A percentile compares a stretch with the other conserved stretches of the same genome.
These are phyloP conservation scores for Turritopsis rubra DNA, from an alignment of 30 jellyfish, hydroid and myxozoan species.

Conservation along the genomic window DNA sequence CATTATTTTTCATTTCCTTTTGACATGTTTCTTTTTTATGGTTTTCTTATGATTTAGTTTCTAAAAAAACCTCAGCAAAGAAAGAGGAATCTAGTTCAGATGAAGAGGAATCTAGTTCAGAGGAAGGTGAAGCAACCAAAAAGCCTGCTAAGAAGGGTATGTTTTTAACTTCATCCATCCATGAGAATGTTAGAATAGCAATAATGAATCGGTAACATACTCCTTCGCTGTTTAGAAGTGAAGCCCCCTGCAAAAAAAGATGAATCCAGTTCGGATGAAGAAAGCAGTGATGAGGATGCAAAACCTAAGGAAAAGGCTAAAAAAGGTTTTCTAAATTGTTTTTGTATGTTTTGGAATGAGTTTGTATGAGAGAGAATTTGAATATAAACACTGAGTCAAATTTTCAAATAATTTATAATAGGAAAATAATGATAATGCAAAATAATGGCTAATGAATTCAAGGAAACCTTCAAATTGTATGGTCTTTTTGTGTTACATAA, in stretches of 20 bases:
- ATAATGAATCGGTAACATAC: too few relatives aligned
- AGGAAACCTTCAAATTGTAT: too few relatives aligned
- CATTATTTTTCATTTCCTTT: background rate
- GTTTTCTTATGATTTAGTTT: background rate
- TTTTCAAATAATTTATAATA: too few relatives aligned
- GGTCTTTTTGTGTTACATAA: too few relatives aligned
- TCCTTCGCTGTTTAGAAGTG: too few relatives aligned
- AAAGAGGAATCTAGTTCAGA: slow-evolving; percentile 5
- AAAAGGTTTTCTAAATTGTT: background rate
- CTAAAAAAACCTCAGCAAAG: background rate
- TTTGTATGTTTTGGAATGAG: background rate
- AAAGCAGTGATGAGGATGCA: slow-evolving; percentile 10
- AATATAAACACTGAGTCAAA: too few relatives aligned
- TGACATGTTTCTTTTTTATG: background rate
- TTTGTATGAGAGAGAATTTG: background rate
- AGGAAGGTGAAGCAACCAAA: slow-evolving; percentile 29
- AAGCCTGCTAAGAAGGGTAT: slow-evolving; percentile 28
- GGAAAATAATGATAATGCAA: too few relatives aligned
- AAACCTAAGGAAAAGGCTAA: background rate
- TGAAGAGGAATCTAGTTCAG: slow-evolving; percentile 2
- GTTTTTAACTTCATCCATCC: background rate
- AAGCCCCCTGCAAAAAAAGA: slow-evolving; percentile 29
- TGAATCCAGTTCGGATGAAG: slow-evolving; percentile 31
- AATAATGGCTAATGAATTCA: too few relatives aligned
- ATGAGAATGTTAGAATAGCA: background rate